Percentiles rank a stretch among this genome's conserved stretches.
phyloP scores from a whole-genome alignment of 2,888 invertebrate species.

The Sminthurinus aureus region DNA sequence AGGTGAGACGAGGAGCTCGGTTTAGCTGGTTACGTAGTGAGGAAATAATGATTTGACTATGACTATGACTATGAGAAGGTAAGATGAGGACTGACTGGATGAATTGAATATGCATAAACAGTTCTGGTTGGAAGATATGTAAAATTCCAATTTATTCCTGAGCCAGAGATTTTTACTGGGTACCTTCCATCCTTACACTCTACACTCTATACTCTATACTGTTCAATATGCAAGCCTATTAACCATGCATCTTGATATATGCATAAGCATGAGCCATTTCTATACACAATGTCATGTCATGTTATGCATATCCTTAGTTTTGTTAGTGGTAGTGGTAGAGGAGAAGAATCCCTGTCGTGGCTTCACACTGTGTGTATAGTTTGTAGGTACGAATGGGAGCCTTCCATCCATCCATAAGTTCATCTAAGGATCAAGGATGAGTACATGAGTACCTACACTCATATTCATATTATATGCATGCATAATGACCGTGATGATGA shows the following conservation, averaged over 20 bases:
- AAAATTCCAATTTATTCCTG: constrained; percentile 8
- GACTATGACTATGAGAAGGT: not conserved
- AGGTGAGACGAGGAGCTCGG: not conserved
- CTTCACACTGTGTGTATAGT: constrained; percentile 10
- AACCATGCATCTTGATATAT: constrained; percentile 31
- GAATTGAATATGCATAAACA: constrained; percentile 40
- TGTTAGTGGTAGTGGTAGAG: not conserved
- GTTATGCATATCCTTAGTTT: too few relatives aligned
- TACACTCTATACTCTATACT: too few relatives aligned
- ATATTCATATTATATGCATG: constrained; percentile 25
- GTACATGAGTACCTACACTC: constrained; percentile 34
- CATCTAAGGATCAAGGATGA: constrained; percentile 24
- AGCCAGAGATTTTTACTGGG: constrained; percentile 18
- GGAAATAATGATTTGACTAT: too few relatives aligned
- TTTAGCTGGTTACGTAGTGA: not conserved
- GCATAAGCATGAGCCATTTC: too few relatives aligned
- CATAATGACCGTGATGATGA: constrained; percentile 30
- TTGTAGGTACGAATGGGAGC: not conserved
- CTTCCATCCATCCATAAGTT: not conserved
- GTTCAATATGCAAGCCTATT: constrained; percentile 26
- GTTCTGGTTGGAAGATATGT: not conserved
- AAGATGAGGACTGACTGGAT: constrained; percentile 9
- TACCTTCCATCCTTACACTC: constrained; percentile 8
- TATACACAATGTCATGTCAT: too few relatives aligned
- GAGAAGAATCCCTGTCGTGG: constrained; percentile 8